Conservation (phyloP, 2,888 invertebrate species). For the Ellobium chinense region DNA sequence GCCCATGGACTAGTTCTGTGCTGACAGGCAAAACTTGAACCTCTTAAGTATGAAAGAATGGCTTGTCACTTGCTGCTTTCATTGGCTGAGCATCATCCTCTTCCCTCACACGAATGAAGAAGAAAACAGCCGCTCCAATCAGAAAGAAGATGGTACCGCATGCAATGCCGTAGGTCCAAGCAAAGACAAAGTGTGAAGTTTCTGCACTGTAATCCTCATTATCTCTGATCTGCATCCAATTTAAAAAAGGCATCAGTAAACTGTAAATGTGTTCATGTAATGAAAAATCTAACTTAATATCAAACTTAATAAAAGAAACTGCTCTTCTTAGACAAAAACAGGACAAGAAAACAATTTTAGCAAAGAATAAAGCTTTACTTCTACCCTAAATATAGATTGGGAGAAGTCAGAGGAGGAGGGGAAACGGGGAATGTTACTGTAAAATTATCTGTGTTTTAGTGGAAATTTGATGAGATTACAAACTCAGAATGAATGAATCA, state of each 20-base stretch:
- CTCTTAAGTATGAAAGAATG: conserved; percentile 1
- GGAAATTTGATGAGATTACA: too few species aligned
- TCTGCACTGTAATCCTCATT: conserved; percentile 43
- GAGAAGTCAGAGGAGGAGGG: too few species aligned
- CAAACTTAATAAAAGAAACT: background rate
- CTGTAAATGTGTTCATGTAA: too few species aligned
- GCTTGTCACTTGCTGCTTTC: conserved; percentile 25
- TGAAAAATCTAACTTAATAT: too few species aligned
- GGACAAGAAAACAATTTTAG: background rate
- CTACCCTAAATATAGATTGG: too few species aligned
- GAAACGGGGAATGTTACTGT: too few species aligned
- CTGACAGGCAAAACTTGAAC: too few species aligned
- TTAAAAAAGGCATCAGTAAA: too few species aligned
- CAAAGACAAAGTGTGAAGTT: conserved; percentile 56
- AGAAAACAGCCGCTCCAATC: conserved; percentile 60
- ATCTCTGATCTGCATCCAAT: conserved; percentile 37
- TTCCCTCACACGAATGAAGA: conserved; percentile 54
- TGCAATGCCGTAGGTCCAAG: conserved; percentile 69
- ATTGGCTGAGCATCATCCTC: conserved; percentile 42
- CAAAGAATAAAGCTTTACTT: background rate
- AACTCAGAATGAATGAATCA: too few species aligned
- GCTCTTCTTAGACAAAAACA: background rate
- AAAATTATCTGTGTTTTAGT: too few species aligned
- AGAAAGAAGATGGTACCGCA: conserved; percentile 67
- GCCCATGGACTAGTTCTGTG: too few species aligned